A percentile compares a stretch with the other conserved stretches of the same genome.
phyloP scores from a whole-genome alignment of 2,797 vertebrate species.

The Macrochelys suwanniensis region DNA sequence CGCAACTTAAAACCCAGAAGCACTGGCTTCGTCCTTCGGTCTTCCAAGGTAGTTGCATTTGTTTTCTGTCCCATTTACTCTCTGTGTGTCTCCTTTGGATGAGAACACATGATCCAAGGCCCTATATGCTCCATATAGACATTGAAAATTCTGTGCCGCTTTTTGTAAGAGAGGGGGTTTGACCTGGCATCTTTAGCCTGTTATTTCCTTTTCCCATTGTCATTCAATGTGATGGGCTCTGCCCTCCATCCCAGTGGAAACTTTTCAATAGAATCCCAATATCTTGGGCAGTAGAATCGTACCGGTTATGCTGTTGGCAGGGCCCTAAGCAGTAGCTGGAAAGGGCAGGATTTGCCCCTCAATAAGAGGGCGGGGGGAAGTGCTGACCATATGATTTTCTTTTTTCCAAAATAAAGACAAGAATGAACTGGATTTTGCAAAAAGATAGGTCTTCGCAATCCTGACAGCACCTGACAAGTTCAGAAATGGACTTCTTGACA shows the following conservation, averaged over 20 bases:
- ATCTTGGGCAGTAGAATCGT: background rate
- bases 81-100: background rate
- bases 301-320: fast-evolving
- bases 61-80: background rate
- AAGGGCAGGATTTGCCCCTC: background rate
- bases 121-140: fast-evolving
- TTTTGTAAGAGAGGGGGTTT: background rate
- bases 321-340: fast-evolving
- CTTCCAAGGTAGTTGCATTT: too few species aligned
- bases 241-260: background rate
- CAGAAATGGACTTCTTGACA: background rate
- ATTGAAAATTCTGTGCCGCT: fast-evolving
- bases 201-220: background rate
- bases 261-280: background rate
- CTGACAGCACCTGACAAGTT: background rate
- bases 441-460: background rate
- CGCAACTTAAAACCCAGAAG: background rate
- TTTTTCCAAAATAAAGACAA: background rate
- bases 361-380: background rate
- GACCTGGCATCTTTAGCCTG: background rate
- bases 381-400: background rate
- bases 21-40: fast-evolving
- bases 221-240: background rate
- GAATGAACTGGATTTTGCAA: background rate
- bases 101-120: background rate